Base-by-base conservation (phyloP, 2,888 invertebrate species). In the Choreutis nemorana region DNA sequence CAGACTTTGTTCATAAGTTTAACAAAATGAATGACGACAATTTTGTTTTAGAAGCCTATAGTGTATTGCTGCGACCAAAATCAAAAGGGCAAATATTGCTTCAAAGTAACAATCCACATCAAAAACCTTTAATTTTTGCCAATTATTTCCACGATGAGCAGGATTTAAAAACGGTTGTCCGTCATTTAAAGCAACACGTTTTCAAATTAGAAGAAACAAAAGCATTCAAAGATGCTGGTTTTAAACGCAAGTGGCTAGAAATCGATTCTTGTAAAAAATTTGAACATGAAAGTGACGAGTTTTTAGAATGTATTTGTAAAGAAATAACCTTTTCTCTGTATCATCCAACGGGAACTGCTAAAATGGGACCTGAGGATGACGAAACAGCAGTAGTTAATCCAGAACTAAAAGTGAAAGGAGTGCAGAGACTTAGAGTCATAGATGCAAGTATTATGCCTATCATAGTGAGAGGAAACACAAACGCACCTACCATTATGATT, bases 1-100 rank as follows among this genome's bases (percentile, higher is more conserved):
- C 64, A 2, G 57, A 68, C 29, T 39, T 56, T 24, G 36, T 41
- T 16, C 37, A 39, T 22, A 49, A 56, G 36, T 60, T 57, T 25
- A 29, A 42, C 7, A 32, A 55, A 23, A 25, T 65, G 3, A 70
- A 60, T 36, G 40, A 58, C 22, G 41, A 62, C 8, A 44, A 61
- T 18, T 43, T 48, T 21, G 31, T 60, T 1, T 36, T 85, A 41
- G 64, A 81, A 14, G 56, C 84, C 2, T 67, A 81, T 2, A 83
- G 83, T 0, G 62, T 86, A 6, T 29, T 90, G 27, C 56, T 90
- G 52, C 66, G 86, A 30, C 91, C 91, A 0, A 81, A 77, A 37
- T 90, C 90, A 31, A 73, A 73, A 31, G 91, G 91, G 0, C 72
- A 65, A 37, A 60, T 92, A n/a, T 43, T 82, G 32, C 62, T 97